phyloP scores from a whole-genome alignment of 2,888 invertebrate genomes.

The Xestia ashworthii region DNA sequence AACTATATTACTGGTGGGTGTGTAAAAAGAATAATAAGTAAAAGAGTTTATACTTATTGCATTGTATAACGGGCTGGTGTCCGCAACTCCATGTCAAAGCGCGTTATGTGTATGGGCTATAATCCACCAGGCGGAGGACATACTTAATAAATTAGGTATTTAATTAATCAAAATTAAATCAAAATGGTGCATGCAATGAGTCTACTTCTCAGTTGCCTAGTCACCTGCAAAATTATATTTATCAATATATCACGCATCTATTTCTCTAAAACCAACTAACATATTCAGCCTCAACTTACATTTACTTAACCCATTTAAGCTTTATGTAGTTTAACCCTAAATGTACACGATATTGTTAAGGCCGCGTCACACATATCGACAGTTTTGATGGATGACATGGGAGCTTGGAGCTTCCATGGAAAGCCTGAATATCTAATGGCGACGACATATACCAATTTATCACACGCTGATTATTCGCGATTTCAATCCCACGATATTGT shows the following conservation, averaged over 20 bases:
- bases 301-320: slow-evolving; percentile 18
- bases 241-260: not conserved
- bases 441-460: slow-evolving; percentile 75
- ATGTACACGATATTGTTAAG: slow-evolving; percentile 69
- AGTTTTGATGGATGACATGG: slow-evolving; percentile 81
- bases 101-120: too few species aligned
- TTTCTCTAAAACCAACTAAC: not conserved
- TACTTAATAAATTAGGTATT: too few species aligned
- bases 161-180: not conserved
- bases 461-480: slow-evolving; percentile 71
- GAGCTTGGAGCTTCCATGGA: slow-evolving; percentile 67
- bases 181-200: not conserved
- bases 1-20: too few species aligned
- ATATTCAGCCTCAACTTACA: not conserved
- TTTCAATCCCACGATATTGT: slow-evolving; percentile 53
- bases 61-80: too few species aligned
- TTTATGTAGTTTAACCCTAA: slow-evolving; percentile 37
- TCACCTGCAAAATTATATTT: not conserved
- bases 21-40: too few species aligned
- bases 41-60: too few species aligned
- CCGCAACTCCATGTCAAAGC: too few species aligned
- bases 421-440: slow-evolving; percentile 76
- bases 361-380: slow-evolving; percentile 74
- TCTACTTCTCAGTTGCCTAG: not conserved
- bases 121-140: too few species aligned